Evolutionary conservation across 1,140 invertebrate species (phyloP).

Genomic region (Brachionus paranguensis): DNA sequence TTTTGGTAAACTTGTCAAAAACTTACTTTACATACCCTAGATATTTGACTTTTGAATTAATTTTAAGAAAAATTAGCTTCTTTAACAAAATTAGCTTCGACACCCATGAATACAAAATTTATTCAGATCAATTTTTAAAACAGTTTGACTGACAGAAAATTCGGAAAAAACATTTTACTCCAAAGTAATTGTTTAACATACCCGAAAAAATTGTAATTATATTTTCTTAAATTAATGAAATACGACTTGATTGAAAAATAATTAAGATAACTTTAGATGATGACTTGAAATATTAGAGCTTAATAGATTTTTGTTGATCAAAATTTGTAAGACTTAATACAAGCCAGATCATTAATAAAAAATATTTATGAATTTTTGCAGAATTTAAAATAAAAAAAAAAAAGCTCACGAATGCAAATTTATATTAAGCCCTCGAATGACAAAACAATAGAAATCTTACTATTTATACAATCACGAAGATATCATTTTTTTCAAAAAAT

Average conservation of each 20-base stretch:
- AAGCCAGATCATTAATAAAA: neutral
- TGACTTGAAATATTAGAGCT: no score
- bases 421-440: neutral
- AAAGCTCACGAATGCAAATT: neutral
- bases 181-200: no score
- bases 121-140: neutral
- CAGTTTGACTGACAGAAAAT: no score
- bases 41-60: no score
- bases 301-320: no score
- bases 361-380: neutral
- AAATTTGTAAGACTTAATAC: neutral
- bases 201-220: no score
- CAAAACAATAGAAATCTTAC: conserved; percentile 1
- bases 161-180: no score
- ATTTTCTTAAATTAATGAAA: neutral
- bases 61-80: no score
- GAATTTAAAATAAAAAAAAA: neutral
- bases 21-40: neutral
- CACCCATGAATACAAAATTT: neutral
- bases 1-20: neutral
- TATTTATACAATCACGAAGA: neutral
- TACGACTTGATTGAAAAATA: neutral
- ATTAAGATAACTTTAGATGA: neutral
- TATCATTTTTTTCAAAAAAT: neutral
- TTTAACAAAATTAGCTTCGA: no score